Base-by-base conservation (phyloP, 1,140 invertebrate genomes). In the Amyelois transitella region DNA sequence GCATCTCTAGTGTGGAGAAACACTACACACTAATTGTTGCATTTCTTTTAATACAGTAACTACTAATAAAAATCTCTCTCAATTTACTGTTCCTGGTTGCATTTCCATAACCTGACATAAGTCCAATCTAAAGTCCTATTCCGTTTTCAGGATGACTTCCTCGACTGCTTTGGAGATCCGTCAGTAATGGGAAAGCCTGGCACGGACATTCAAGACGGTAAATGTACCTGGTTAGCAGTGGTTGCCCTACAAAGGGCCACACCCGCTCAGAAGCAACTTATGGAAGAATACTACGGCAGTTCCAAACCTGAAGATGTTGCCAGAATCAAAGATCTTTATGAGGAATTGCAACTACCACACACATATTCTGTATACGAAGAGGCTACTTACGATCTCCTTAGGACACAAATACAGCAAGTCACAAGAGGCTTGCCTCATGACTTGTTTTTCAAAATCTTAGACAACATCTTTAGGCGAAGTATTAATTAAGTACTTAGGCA, bases 161-260 rank as follows among this genome's bases (percentile, higher is more conserved):
- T 99, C 10, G 97, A 99, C 82, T 97, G 95, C 77, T 99, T 94
- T 81, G 97, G 97, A 1, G 92, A 98, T 83, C 91, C 94, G 10
- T 88, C 91, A 18, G 89, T 95, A 0, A 98, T 93, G 5, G 98
- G 97, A 2, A 99, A 99, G 89, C 87, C 93, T 18, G 96, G 96
- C 1, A 97, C 93, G 3, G 98, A 99, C 75, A 98, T 99, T 62
- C 90, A 95, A 83, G 96, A 98, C 68, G 97, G 96, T 21, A 99
- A 99, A 90, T 99, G 98, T 85, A 94, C 96, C 0, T 99, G 98
- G 98, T 88, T 99, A 18, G 92, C 95, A 12, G 95, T 98, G 12
- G 93, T 96, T 14, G 97, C 97, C 17, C 87, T 99, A 50, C 94
- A 96, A 78, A 91, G 93, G 57, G 95, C 93, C 25, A 93, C 91